Conservation (phyloP, 2,797 vertebrate genomes). For the Semotilus atromaculatus region DNA sequence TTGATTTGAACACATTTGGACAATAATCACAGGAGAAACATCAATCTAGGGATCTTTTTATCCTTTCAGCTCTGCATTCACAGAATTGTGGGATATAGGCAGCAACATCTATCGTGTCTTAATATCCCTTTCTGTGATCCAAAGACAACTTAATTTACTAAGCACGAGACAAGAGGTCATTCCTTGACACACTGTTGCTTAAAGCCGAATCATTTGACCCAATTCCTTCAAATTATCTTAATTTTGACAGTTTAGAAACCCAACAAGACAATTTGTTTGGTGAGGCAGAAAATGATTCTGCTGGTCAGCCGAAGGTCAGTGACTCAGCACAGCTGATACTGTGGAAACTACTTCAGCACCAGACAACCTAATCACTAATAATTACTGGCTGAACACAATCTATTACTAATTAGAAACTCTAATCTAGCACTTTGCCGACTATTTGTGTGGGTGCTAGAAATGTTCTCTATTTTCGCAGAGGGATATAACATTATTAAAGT, state of each 20-base stretch:
- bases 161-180: not conserved
- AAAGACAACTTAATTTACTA: slow-evolving; percentile 5
- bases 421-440: slow-evolving; percentile 2
- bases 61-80: not conserved
- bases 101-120: not conserved
- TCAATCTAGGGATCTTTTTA: not conserved
- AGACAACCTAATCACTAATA: slow-evolving; percentile 45
- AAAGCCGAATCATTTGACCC: slow-evolving; percentile 20
- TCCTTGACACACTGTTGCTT: not conserved
- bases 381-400: slow-evolving; percentile 28
- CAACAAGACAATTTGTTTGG: slow-evolving; percentile 25
- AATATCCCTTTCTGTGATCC: not conserved
- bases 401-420: slow-evolving; percentile 47
- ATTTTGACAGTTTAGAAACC: slow-evolving; percentile 41
- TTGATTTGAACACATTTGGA: not conserved
- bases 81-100: not conserved
- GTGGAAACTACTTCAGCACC: slow-evolving; percentile 30
- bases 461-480: slow-evolving; percentile 1
- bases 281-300: slow-evolving; percentile 22
- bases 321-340: slow-evolving; percentile 34
- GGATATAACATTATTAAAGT: slow-evolving; percentile 14
- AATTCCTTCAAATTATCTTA: slow-evolving; percentile 17
- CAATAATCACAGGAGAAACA: slow-evolving; percentile 5
- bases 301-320: slow-evolving; percentile 45
- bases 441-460: not conserved